phyloP scores from a whole-genome alignment of 2,113 vertebrate species.

The Syngnathoides biaculeatus region DNA sequence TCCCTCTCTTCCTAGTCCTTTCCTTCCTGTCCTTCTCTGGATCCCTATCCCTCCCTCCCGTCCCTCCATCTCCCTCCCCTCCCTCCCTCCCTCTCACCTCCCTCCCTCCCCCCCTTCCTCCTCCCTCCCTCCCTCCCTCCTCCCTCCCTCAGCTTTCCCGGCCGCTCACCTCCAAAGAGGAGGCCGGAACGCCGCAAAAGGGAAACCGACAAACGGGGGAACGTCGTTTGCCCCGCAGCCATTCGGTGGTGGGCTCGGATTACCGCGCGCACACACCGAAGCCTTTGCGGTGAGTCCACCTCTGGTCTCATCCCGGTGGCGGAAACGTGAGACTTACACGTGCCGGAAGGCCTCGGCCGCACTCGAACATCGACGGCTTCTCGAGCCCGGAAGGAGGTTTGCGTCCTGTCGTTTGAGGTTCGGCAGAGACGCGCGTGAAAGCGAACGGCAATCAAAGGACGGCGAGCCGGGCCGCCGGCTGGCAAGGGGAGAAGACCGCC shows the following conservation, averaged over 20 bases:
- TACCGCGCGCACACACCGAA: slow-evolving; percentile 35
- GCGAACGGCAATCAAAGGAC: background rate
- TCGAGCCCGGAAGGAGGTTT: slow-evolving; percentile 34
- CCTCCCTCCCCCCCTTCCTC: slow-evolving; percentile 32
- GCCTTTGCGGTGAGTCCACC: slow-evolving; percentile 56
- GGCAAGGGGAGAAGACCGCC: background rate
- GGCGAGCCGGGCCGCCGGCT: background rate
- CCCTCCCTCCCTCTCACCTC: slow-evolving; percentile 30
- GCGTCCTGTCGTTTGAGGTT: slow-evolving; percentile 10
- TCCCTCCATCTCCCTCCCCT: too few relatives aligned
- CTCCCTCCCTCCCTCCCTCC: slow-evolving; percentile 33
- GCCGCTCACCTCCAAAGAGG: slow-evolving; percentile 56
- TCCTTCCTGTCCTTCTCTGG: too few relatives aligned
- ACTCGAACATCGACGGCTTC: slow-evolving; percentile 33
- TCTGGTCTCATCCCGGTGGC: slow-evolving; percentile 60
- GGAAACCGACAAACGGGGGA: slow-evolving; percentile 65
- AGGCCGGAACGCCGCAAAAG: slow-evolving; percentile 61
- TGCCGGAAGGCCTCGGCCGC: slow-evolving; percentile 49
- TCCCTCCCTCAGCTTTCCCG: too few relatives aligned
- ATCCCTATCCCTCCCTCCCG: too few relatives aligned
- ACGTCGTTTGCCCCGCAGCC: slow-evolving; percentile 61
- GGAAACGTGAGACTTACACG: slow-evolving; percentile 54
- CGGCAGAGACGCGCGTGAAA: slow-evolving; percentile 2
- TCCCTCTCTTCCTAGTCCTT: too few relatives aligned
- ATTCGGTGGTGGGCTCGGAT: slow-evolving; percentile 63